Evolutionary conservation across 2,797 vertebrate species (phyloP).

Genomic region (Vireo griseus): DNA sequence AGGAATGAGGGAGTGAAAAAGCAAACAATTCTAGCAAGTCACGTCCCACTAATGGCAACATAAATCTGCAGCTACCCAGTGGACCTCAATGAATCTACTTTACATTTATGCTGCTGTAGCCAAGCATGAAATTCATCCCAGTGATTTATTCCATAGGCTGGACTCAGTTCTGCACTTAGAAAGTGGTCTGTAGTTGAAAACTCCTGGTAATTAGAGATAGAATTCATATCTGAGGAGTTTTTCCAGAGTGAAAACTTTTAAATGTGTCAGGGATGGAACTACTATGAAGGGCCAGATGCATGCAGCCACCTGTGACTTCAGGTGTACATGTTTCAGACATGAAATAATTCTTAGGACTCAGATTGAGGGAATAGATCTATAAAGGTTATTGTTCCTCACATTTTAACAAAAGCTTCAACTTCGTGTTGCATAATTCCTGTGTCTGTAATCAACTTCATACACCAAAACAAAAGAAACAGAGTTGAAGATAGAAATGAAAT

Average conservation of each 20-base stretch:
- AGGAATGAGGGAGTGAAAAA: not conserved
- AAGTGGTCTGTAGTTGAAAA: not conserved
- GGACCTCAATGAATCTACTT: conserved; percentile 25
- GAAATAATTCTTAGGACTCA: not conserved
- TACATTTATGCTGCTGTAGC: not conserved
- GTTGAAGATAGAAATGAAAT: not conserved
- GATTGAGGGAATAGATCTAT: not conserved
- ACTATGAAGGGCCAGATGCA: not conserved
- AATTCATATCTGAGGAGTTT: not conserved
- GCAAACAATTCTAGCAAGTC: conserved; percentile 31
- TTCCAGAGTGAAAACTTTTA: not conserved
- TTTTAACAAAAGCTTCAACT: not conserved
- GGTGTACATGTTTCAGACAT: not conserved
- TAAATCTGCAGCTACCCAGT: conserved; percentile 27
- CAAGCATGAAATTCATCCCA: not conserved
- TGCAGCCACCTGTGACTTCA: not conserved
- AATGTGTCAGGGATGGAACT: not conserved
- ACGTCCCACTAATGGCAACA: conserved; percentile 7
- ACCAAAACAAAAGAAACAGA: not conserved
- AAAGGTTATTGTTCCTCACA: not conserved
- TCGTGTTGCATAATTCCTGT: not conserved
- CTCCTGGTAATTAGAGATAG: not conserved
- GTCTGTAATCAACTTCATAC: not conserved
- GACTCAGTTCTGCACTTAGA: not conserved
- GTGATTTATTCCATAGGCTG: conserved; percentile 4